Evolutionary conservation across 2,888 invertebrate genomes (phyloP), one percentile per base, ranked within the genome.

Genomic region (Habroteleia sp.): DNA sequence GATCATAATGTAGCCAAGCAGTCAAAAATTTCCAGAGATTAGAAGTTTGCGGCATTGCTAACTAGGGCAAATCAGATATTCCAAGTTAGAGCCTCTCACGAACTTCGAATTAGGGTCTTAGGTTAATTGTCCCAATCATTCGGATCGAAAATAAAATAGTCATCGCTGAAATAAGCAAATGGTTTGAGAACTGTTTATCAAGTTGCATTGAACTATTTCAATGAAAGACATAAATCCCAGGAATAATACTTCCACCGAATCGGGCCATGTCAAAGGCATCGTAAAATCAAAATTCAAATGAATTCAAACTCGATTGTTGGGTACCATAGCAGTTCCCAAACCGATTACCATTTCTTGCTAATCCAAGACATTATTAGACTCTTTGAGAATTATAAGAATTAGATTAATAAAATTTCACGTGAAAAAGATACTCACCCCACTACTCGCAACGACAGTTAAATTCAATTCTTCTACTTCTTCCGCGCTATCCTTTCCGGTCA

Each of bases 41-140:
- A 37, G 42, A 65, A 65, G 42, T 72, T 72, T 8, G 37, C 35
- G 71, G 63, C 63, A 72, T 56, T 62, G 2, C 72, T 52, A 73
- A 73, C 73, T 65, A 23, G 73, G 65, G 50, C 65, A 65, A 73
- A 72, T 73, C 73, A 65, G 73, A 73, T 73, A 73, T 65, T 73
- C 73, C 63, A 13, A 63, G 56, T 63, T 56, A 31, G 48, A 42
- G 72, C 72, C 72, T 72, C 65, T 63, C 63, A 44, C 63, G 31
- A 63, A 63, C 63, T 42, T 63, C 41, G 16, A 72, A 63, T 23
- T 8, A 35, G 56, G 63, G 63, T 65, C 63, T 42, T 37, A 44
- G 63, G 63, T 72, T 65, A 72, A 72, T 72, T 63, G 42, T 44
- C 56, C 41, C 48, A 62, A 48, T 72, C 33, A 35, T 56, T 52